phyloP scores from a whole-genome alignment of 1,140 invertebrate genomes.

The Drosophila kikkawai region DNA sequence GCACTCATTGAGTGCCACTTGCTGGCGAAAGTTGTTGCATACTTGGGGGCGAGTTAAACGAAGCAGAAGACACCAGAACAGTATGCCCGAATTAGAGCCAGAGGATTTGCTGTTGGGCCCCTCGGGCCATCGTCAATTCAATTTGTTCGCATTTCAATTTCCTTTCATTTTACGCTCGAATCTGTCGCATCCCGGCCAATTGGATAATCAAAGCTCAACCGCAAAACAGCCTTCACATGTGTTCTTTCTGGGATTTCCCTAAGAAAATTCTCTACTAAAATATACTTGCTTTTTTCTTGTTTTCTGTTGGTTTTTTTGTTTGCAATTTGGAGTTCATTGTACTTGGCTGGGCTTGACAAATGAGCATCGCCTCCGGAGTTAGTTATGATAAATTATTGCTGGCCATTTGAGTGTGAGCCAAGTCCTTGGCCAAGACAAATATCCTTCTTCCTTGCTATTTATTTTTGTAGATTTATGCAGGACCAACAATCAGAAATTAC shows the following conservation, averaged over 20 bases:
- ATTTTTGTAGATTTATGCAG: constrained; percentile 40
- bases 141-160: constrained; percentile 80
- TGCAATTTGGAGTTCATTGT: constrained; percentile 56
- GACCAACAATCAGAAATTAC: constrained; percentile 37
- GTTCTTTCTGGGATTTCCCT: constrained; percentile 16
- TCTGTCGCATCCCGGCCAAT: constrained; percentile 70
- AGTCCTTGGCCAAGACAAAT: constrained; percentile 49
- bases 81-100: constrained; percentile 20
- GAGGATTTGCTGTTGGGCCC: constrained; percentile 11
- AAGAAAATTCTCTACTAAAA: neutral
- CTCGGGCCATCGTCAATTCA: constrained; percentile 57
- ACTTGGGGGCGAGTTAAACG: constrained; percentile 73
- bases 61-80: constrained; percentile 56
- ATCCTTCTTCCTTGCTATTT: constrained; percentile 9
- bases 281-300: constrained; percentile 9
- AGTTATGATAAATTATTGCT: constrained; percentile 61
- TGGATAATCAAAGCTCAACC: constrained; percentile 75
- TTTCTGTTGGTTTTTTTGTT: constrained; percentile 19
- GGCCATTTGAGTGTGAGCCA: constrained; percentile 53
- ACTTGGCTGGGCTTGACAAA: constrained; percentile 54
- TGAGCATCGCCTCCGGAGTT: constrained; percentile 62
- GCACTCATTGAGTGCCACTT: constrained; percentile 61
- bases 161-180: constrained; percentile 79
- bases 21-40: constrained; percentile 75
- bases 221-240: constrained; percentile 49